Conservation (phyloP, 2,888 invertebrate species). For the Amblyjoppa fuscipennis region DNA sequence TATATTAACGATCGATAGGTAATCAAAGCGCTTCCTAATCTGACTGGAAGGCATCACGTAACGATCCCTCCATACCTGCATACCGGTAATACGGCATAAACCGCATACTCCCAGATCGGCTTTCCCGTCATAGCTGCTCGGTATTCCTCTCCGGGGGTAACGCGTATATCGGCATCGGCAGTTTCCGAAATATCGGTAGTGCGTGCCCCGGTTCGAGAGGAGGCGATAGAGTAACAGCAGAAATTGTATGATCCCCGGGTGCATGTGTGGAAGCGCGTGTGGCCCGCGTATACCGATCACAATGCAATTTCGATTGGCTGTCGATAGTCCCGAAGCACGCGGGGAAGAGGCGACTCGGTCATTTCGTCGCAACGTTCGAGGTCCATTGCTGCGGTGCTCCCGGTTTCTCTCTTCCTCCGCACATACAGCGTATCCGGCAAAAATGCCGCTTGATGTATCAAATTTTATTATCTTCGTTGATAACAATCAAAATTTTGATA, state of each 20-base stretch:
- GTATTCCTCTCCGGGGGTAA: conserved; percentile 1
- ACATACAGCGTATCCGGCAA: neutral
- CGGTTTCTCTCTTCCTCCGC: neutral
- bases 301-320: conserved; percentile 61
- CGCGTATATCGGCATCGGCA: conserved; percentile 11
- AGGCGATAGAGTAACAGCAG: conserved; percentile 36
- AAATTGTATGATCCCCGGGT: conserved; percentile 35
- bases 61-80: conserved; percentile 32
- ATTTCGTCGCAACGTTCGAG: conserved; percentile 40
- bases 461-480: conserved; percentile 56
- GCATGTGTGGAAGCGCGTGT: neutral
- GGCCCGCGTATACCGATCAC: conserved; percentile 40
- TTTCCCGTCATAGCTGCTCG: neutral
- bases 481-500: conserved; percentile 50
- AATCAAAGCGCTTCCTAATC: conserved; percentile 69
- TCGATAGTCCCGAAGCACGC: conserved; percentile 19
- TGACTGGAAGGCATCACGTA: conserved; percentile 67
- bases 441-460: conserved; percentile 3
- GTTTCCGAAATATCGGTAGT: conserved; percentile 60
- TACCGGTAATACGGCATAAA: conserved; percentile 52
- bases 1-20: conserved; percentile 67
- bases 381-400: conserved; percentile 3
- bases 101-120: conserved; percentile 29
- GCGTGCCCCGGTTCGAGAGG: conserved; percentile 28
- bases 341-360: conserved; percentile 19